A percentile compares a stretch with the other conserved stretches of the same genome.
Evolutionary conservation across 2,888 invertebrate species (phyloP).

Genomic region (Leptinotarsa peninsularis): DNA sequence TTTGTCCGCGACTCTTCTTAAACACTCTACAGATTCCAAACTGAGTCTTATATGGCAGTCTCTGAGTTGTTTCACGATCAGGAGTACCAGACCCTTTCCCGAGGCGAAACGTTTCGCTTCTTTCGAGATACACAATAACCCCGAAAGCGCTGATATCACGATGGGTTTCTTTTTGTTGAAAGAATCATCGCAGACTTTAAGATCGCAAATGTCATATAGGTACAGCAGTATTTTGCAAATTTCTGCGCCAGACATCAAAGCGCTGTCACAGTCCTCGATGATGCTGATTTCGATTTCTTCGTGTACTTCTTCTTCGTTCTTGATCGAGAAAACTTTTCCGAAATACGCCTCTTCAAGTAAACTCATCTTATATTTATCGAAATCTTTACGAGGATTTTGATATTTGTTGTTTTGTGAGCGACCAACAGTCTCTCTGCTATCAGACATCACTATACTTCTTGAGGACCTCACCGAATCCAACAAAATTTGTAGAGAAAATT

Average conservation of each 20-base stretch:
- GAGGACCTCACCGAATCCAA: slow-evolving; percentile 58
- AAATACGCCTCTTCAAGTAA: slow-evolving; percentile 57
- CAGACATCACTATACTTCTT: slow-evolving; percentile 44
- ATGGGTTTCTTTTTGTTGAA: slow-evolving; percentile 62
- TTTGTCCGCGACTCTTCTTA: slow-evolving; percentile 64
- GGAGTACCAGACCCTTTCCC: slow-evolving; percentile 60
- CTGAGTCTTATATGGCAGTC: slow-evolving; percentile 67
- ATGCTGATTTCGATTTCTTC: slow-evolving; percentile 48
- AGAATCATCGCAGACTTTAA: slow-evolving; percentile 57
- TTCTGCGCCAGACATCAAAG: slow-evolving; percentile 63
- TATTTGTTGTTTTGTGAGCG: slow-evolving; percentile 27
- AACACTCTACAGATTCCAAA: slow-evolving; percentile 66
- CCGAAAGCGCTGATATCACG: slow-evolving; percentile 63
- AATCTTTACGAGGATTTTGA: slow-evolving; percentile 22
- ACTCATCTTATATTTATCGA: slow-evolving; percentile 44
- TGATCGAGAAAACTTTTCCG: slow-evolving; percentile 45
- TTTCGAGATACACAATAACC: slow-evolving; percentile 65
- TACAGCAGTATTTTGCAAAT: slow-evolving; percentile 66
- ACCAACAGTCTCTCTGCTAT: slow-evolving; percentile 24
- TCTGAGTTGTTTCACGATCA: slow-evolving; percentile 65
- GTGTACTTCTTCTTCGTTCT: slow-evolving; percentile 19
- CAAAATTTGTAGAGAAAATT: slow-evolving; percentile 52
- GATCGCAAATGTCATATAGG: slow-evolving; percentile 65
- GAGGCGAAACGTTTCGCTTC: slow-evolving; percentile 67
- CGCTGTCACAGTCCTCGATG: slow-evolving; percentile 40